Percentiles rank a stretch among this genome's conserved stretches.
Evolutionary conservation across 2,888 invertebrate species (phyloP).

Genomic region (Drosophila pseudotakahashii): DNA sequence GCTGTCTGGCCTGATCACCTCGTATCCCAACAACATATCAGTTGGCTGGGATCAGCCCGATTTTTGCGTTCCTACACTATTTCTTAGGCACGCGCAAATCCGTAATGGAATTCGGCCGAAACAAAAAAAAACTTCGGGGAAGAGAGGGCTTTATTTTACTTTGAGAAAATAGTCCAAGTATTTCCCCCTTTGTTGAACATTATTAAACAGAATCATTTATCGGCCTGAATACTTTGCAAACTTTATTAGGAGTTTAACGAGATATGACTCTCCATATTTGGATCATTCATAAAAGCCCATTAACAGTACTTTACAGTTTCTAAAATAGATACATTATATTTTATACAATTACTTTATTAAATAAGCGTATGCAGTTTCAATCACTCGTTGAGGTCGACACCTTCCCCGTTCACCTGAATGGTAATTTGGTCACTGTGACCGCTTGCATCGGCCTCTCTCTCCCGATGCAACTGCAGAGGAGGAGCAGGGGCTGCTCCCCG

Average conservation of each 20-base stretch:
- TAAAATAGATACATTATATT: slow-evolving; percentile 8
- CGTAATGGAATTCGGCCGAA: slow-evolving; percentile 64
- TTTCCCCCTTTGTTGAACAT: too few relatives aligned
- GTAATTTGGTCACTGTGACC: slow-evolving; percentile 48
- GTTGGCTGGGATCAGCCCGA: slow-evolving; percentile 27
- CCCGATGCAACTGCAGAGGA: slow-evolving; percentile 3
- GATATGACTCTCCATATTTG: background rate
- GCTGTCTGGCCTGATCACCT: slow-evolving; percentile 40
- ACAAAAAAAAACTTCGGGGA: too few relatives aligned
- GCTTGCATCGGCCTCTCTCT: slow-evolving; percentile 22
- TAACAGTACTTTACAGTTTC: background rate
- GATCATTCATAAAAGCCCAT: background rate
- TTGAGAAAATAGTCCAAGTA: too few relatives aligned
- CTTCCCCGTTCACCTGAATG: slow-evolving; percentile 79
- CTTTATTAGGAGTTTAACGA: background rate
- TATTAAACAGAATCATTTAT: too few relatives aligned
- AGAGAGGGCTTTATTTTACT: background rate
- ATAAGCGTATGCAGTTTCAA: slow-evolving; percentile 29
- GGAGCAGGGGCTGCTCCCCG: slow-evolving; percentile 19
- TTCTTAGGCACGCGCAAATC: slow-evolving; percentile 71
- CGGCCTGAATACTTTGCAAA: background rate
- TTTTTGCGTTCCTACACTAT: slow-evolving; percentile 19
- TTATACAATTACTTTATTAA: slow-evolving; percentile 9
- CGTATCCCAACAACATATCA: slow-evolving; percentile 29
- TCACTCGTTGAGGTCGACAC: slow-evolving; percentile 69